phyloP scores from a whole-genome alignment of 2,113 vertebrate species.

The Orycteropus afer region DNA sequence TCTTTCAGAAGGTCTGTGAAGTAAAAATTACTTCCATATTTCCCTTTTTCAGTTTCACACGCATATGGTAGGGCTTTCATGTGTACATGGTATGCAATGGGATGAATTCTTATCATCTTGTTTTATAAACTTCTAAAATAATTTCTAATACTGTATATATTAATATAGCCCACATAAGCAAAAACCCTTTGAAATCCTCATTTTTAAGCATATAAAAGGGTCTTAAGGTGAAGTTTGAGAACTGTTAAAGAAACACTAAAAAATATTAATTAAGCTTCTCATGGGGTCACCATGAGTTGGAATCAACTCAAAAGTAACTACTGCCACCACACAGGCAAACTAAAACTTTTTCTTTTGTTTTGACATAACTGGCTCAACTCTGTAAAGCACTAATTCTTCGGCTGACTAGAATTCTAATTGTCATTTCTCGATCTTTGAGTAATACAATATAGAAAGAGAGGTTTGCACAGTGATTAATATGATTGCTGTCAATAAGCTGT shows the following conservation, averaged over 20 bases:
- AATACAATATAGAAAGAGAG: background rate
- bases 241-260: background rate
- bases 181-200: background rate
- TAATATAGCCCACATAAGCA: background rate
- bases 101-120: background rate
- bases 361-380: background rate
- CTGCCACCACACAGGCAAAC: background rate
- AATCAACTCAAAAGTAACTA: background rate
- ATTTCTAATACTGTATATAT: background rate
- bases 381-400: background rate
- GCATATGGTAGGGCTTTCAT: background rate
- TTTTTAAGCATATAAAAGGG: background rate
- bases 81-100: background rate
- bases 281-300: background rate
- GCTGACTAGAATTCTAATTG: background rate
- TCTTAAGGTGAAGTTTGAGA: background rate
- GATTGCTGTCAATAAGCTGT: background rate
- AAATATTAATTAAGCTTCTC: background rate
- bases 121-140: background rate
- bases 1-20: background rate
- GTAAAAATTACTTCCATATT: background rate
- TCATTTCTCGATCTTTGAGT: background rate
- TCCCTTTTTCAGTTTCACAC: background rate
- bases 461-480: background rate
- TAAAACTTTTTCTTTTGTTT: background rate